A percentile compares a stretch with the other conserved stretches of the same genome.
These are phyloP conservation scores for Myrmecobius fasciatus DNA, from an alignment of 2,113 vertebrate species.

Conservation along the genomic window DNA sequence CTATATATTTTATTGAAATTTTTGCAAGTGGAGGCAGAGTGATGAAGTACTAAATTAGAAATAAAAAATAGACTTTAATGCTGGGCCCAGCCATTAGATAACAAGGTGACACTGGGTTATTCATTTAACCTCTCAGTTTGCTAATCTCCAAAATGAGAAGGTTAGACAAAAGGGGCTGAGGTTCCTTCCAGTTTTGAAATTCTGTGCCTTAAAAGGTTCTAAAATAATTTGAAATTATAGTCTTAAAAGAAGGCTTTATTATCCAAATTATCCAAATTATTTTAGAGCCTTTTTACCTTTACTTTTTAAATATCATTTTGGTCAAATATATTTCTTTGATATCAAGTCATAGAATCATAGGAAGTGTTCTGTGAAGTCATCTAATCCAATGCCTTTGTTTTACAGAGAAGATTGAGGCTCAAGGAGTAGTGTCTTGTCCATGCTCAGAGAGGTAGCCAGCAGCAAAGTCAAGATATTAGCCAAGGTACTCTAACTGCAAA, in stretches of 20 bases:
- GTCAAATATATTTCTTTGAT: slow-evolving; percentile 38
- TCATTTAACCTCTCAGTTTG: slow-evolving; percentile 13
- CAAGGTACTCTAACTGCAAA: neutral
- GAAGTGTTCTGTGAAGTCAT: neutral
- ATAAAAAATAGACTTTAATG: neutral
- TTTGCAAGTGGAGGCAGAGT: neutral
- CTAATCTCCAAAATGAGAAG: slow-evolving; percentile 7
- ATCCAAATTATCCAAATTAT: no score
- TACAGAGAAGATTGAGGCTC: neutral
- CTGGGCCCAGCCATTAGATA: neutral
- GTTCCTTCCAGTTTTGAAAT: neutral
- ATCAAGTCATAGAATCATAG: neutral
- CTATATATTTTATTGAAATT: neutral
- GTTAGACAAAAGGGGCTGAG: slow-evolving; percentile 15
- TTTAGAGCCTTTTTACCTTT: neutral
- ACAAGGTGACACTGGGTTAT: neutral
- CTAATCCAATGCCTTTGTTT: neutral
- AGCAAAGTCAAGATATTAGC: neutral
- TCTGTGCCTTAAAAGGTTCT: neutral
- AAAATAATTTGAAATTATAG: neutral
- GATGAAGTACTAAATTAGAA: slow-evolving; percentile 2
- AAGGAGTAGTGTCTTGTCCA: neutral
- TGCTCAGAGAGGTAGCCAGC: neutral
- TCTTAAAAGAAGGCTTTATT: no score
- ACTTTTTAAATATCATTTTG: slow-evolving; percentile 44